A percentile compares a stretch with the other conserved stretches of the same genome.
phyloP scores from a whole-genome alignment of 2,113 vertebrate genomes.

The Pseudolaguvia tuberculata region DNA sequence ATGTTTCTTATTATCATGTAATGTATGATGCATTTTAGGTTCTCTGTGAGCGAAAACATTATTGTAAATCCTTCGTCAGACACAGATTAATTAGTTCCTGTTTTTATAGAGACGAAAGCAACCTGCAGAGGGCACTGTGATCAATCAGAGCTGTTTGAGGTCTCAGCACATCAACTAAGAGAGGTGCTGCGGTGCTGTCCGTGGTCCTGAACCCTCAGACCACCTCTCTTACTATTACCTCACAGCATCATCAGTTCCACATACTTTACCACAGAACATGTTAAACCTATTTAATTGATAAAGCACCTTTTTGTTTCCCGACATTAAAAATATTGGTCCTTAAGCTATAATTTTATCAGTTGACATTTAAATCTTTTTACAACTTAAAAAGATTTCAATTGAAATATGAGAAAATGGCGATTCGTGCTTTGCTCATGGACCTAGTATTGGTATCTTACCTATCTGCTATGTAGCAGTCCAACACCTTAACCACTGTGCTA shows the following conservation, averaged over 20 bases:
- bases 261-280: background rate
- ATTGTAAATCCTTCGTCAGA: background rate
- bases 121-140: conserved; percentile 46
- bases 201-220: conserved; percentile 67
- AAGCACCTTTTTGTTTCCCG: background rate
- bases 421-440: too few relatives aligned
- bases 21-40: background rate
- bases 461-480: too few relatives aligned
- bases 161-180: conserved; percentile 35
- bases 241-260: background rate
- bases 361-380: too few relatives aligned
- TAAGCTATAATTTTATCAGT: background rate
- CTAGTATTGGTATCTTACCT: too few relatives aligned
- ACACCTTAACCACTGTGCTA: too few relatives aligned
- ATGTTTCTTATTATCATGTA: background rate
- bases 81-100: background rate
- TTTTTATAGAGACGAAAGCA: conserved; percentile 33
- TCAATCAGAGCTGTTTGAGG: conserved; percentile 38
- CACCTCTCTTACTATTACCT: conserved; percentile 58
- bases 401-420: too few relatives aligned
- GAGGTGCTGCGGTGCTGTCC: conserved; percentile 64
- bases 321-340: background rate
- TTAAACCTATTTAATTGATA: background rate
- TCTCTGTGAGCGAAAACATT: background rate
- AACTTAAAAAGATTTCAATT: too few relatives aligned